Evolutionary conservation across 2,888 invertebrate species (phyloP), one percentile per base, ranked within the genome.

Genomic region (Ischnus inquisitorius): DNA sequence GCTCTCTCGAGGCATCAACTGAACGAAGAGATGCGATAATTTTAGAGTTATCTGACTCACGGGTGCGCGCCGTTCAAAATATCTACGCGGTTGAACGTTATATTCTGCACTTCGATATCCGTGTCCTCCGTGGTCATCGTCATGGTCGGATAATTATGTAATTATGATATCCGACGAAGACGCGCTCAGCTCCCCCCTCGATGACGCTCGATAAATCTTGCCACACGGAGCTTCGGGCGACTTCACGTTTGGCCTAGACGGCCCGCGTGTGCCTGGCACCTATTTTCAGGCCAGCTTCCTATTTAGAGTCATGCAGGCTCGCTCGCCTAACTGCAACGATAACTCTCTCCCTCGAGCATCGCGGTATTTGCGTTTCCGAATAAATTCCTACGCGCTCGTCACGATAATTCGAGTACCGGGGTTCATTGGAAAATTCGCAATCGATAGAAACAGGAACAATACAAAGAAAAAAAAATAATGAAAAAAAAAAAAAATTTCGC

Each of bases 221-320:
- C 54, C 67, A 48, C 71, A 60, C 62, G 69, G 22, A 46, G 43
- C 62, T 34, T 71, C 69, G 77, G 14, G 72, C 62, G 67, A 83
- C 79, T 68, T 76, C 79, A 3, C 75, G 75, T 57, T 57, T 57
- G 60, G 72, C 48, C 41, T 62, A 22, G 48, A 16, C 43, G 77
- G 16, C 72, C 51, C 51, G 82, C 74, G 82, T 85, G 86, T 87
- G 86, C 88, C 87, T 86, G 86, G 84, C 84, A 77, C 87, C 88
- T 89, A 90, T 89, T 89, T 89, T 89, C 78, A 88, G 85, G 69
- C 67, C 79, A 74, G 46, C 71, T 82, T 82, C 75, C 79, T 84
- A 82, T 84, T 84, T 84, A 84, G 71, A 81, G 64, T 12, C 28
- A n/a, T 10, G 67, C 72, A 68, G 71, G 72, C 72, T 65, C 48